phyloP scores from a whole-genome alignment of 2,797 vertebrate genomes.

The Mastacembelus armatus region DNA sequence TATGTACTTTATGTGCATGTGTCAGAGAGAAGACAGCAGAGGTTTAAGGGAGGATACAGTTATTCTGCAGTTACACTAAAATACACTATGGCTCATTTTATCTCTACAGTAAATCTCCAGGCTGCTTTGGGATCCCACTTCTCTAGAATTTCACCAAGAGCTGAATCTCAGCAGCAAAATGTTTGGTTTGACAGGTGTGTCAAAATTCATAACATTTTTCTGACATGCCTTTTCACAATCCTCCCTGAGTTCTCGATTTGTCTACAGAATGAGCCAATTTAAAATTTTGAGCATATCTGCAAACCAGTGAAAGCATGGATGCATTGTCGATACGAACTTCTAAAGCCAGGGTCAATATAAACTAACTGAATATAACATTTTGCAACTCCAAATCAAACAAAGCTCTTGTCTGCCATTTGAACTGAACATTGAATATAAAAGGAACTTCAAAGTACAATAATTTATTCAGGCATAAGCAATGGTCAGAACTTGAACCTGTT shows the following conservation, averaged over 20 bases:
- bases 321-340: slow-evolving; percentile 21
- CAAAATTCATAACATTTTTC: slow-evolving; percentile 10
- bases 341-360: slow-evolving; percentile 6
- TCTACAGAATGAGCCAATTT: slow-evolving; percentile 39
- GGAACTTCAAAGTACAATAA: not conserved
- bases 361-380: slow-evolving; percentile 15
- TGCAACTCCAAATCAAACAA: not conserved
- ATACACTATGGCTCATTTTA: slow-evolving; percentile 6
- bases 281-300: slow-evolving; percentile 16
- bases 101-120: slow-evolving; percentile 6
- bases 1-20: slow-evolving; percentile 3
- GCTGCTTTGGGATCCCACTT: slow-evolving; percentile 11
- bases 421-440: slow-evolving; percentile 6
- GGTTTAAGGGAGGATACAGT: slow-evolving; percentile 24
- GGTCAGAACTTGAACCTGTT: not conserved
- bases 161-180: slow-evolving; percentile 17
- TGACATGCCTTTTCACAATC: slow-evolving; percentile 26
- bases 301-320: slow-evolving; percentile 9
- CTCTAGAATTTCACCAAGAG: slow-evolving; percentile 7
- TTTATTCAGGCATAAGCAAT: slow-evolving; percentile 12
- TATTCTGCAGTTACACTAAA: slow-evolving; percentile 10
- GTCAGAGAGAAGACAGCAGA: slow-evolving; percentile 27
- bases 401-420: slow-evolving; percentile 1
- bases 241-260: slow-evolving; percentile 30
- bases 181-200: slow-evolving; percentile 34